Base-by-base conservation (phyloP, 2,113 vertebrate species). In the Charina bottae region DNA sequence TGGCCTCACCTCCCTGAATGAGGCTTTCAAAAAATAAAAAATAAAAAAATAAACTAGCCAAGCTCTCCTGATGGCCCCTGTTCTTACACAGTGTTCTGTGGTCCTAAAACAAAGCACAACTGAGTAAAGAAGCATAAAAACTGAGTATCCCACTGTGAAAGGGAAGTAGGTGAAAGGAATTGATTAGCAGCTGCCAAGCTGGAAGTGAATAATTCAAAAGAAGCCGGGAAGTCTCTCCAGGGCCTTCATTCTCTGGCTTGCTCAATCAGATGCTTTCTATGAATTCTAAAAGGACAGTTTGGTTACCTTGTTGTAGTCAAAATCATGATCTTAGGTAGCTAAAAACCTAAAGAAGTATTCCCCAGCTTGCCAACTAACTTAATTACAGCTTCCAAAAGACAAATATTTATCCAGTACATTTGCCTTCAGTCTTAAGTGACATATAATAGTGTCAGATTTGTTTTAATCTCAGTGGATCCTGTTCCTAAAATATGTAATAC, bases 71-170 rank as follows among this genome's bases (percentile, higher is more conserved):
- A 88, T 26, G 54, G 12, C 10, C 59, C 55, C 23, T n/a, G 33
- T 85, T 49, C 37, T 90, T 89, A 90, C 92, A 92, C 5, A 49
- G 17, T 90, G 54, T 33, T 72, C 92, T 85, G 42, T 89, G 60
- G 87, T 53, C 83, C 83, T 89, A 85, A 92, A 42, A 42, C 92
- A 92, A 85, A 92, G 84, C 60, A 83, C 62, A 90, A 78, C 60
- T 13, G 10, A 58, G 88, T 33, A 89, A 90, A 78, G 42, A 64
- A 72, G 42, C 24, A 86, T 23, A 72, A 26, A 90, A 59, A 78
- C 24, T 6, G 19, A 23, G 60, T 49, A 90, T 86, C 89, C 85
- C 62, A 83, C 21, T 62, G 68, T 90, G 62, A 87, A 87, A 78
- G 15, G 88, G 28, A 78, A 92, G 84, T 33, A 78, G 49, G 26